Percentiles rank a stretch among this genome's conserved stretches.
phyloP scores from a whole-genome alignment of 2,113 vertebrate genomes.

The Eretmochelys imbricata region DNA sequence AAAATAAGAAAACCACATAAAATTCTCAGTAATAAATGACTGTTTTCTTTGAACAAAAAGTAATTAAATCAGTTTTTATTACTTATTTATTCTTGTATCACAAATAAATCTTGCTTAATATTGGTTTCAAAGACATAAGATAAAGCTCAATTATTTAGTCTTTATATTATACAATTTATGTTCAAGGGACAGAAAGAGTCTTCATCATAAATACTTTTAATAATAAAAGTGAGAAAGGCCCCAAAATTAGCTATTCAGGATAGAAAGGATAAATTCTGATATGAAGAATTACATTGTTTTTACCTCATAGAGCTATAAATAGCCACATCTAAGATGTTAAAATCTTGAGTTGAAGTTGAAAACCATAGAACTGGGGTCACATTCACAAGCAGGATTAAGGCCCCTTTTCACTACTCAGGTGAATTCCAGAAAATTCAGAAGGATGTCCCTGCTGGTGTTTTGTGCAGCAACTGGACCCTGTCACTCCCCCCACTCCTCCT shows the following conservation, averaged over 20 bases:
- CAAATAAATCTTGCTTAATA: neutral
- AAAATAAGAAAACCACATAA: fast-evolving
- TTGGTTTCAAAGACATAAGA: neutral
- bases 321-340: neutral
- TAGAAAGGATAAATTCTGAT: neutral
- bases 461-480: neutral
- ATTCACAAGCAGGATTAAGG: neutral
- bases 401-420: fast-evolving
- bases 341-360: neutral
- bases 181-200: neutral
- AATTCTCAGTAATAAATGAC: constrained; percentile 16
- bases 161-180: neutral
- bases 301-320: neutral
- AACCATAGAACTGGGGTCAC: neutral
- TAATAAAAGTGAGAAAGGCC: neutral
- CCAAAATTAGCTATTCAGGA: neutral
- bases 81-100: neutral
- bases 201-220: neutral
- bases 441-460: neutral
- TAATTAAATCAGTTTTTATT: constrained; percentile 29
- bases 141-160: neutral
- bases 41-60: constrained; percentile 1
- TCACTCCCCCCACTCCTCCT: neutral
- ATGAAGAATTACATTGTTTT: neutral
- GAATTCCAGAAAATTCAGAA: neutral